A percentile compares a stretch with the other conserved stretches of the same genome.
These are phyloP conservation scores for Miniopterus natalensis DNA, from an alignment of 2,113 vertebrate species.

Conservation along the genomic window DNA sequence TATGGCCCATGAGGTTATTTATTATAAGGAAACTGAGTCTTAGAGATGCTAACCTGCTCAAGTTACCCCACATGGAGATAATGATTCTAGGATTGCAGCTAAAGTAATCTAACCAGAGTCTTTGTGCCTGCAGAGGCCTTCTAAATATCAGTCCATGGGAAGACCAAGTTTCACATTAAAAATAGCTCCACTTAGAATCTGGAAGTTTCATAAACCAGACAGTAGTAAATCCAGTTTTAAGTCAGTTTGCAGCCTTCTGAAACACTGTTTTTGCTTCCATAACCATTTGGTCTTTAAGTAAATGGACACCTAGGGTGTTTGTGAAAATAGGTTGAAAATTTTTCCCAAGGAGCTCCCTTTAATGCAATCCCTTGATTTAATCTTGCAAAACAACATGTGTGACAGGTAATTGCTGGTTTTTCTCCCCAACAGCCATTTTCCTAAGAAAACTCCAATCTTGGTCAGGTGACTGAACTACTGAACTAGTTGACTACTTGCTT, in stretches of 20 bases:
- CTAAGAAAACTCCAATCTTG: background rate
- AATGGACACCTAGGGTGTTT: background rate
- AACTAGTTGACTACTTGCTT: background rate
- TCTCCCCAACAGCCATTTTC: background rate
- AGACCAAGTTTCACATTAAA: background rate
- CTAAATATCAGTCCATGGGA: background rate
- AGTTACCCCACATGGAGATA: background rate
- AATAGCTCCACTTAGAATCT: slow-evolving; percentile 6
- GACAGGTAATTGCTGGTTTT: background rate
- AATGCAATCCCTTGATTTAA: background rate
- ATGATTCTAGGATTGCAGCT: background rate
- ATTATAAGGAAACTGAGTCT: background rate
- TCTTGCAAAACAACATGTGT: background rate
- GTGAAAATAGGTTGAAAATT: background rate
- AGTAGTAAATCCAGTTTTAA: background rate
- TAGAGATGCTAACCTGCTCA: background rate
- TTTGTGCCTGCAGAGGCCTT: background rate
- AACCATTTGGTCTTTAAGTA: background rate
- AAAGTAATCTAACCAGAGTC: background rate
- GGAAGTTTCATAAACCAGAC: background rate
- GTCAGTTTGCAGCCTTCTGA: background rate
- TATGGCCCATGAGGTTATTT: background rate
- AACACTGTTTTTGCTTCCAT: background rate
- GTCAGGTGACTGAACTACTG: background rate
- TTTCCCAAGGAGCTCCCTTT: background rate